Evolutionary conservation across 1,140 invertebrate genomes (phyloP), one percentile per base, ranked within the genome.

Genomic region (Eueides isabella): DNA sequence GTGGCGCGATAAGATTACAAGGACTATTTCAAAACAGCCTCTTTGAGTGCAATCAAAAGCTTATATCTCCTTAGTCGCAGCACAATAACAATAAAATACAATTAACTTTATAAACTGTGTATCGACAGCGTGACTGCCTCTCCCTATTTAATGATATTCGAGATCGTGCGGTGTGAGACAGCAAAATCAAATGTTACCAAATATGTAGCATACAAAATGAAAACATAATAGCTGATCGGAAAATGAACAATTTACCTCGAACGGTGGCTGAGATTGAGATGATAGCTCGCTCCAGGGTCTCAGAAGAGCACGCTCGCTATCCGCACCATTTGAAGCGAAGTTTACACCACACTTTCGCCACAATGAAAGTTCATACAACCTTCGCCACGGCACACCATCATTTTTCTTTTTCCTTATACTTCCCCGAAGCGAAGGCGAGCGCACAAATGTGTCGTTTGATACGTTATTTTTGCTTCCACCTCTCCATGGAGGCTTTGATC

Each of bases 321-420:
- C 92, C 41, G 89, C 89, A 65, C 87, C 92, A 77, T 82, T 88
- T 61, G 85, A 80, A 66, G 90, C 85, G 74, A 88, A 93, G 71
- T 85, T 90, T 64, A 92, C 90, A 31, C 88, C 92, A 80, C 75
- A 91, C 84, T 94, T 94, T 80, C 93, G 92, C 79, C 93, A 92
- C 44, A 94, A 81, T 30, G 94, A 94, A 76, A 95, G 89, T 73
- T 95, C 94, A 70, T 95, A 90, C 48, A 95, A 81, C 75, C 93
- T 91, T 38, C 92, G 88, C 94, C 94, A 95, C 11, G 94, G 92
- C 38, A 94, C 80, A 23, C 92, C 91, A 78, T 90, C 86, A 69
- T 75, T 86, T 76, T 91, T 90, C 75, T 87, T 91, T 81, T 92
- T 93, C 66, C 85, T 85, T 44, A 93, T 84, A 70, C 92, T 94